A percentile compares a stretch with the other conserved stretches of the same genome.
These are phyloP conservation scores for Proteles cristata DNA, from an alignment of 2,113 vertebrate genomes.

Conservation along the genomic window DNA sequence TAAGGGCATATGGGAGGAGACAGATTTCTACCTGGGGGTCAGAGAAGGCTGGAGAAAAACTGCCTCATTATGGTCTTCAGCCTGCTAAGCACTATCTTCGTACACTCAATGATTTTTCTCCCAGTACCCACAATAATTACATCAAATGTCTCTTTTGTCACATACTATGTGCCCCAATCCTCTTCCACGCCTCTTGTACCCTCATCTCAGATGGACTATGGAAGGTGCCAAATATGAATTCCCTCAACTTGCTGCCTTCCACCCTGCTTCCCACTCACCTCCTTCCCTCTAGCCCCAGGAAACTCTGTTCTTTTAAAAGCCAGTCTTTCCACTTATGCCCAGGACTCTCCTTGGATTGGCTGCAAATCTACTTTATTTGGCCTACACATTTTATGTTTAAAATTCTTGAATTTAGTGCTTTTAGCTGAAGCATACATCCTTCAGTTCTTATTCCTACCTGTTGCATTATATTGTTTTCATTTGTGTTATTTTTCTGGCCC, in stretches of 20 bases:
- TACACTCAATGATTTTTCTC: not conserved
- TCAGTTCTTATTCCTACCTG: not conserved
- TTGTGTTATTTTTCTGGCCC: not conserved
- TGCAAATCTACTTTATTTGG: not conserved
- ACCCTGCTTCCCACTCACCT: not conserved
- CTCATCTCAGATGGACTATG: not conserved
- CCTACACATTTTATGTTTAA: not conserved
- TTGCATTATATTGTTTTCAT: not conserved
- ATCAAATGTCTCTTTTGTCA: not conserved
- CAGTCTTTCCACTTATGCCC: not conserved
- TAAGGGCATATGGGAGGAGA: not conserved
- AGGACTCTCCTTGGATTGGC: not conserved
- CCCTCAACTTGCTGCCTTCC: not conserved
- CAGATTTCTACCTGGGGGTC: not conserved
- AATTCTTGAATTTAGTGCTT: not conserved
- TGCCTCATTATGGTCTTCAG: not conserved
- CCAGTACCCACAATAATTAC: not conserved
- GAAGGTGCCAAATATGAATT: not conserved
- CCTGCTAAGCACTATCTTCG: not conserved
- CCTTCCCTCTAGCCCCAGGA: not conserved
- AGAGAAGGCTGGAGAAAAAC: not conserved
- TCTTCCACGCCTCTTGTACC: not conserved
- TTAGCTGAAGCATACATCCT: not conserved
- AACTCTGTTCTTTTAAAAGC: not conserved
- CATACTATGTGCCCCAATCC: not conserved